Evolutionary conservation across 1,140 invertebrate genomes (phyloP), one percentile per base, ranked within the genome.

Genomic region (Cydia amplana): DNA sequence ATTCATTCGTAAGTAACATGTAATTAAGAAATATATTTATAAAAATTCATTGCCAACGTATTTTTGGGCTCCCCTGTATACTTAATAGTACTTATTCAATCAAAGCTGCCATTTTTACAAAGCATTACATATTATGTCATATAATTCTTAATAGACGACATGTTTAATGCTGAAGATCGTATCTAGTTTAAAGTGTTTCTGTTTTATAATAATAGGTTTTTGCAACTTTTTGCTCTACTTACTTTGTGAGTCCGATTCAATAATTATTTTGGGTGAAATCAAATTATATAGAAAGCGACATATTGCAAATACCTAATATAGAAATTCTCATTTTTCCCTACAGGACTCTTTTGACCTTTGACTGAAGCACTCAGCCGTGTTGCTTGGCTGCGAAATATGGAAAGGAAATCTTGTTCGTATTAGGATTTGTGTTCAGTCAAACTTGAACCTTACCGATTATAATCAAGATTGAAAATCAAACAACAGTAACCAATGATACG

Each of bases 261-360:
- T 23, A 23, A 60, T 20, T 23, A 60, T 60, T 18, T 60, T 9
- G 7, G 20, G 9, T 60, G n/a, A 23, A 20, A 20, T 0, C 55
- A 60, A 60, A 60, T n/a, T n/a, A n/a, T 60, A 60, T 60, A 23
- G 6, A 23, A 18, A 20, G 18, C 16, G 16, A 55, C 51, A 60
- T 23, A 60, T 60, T 60, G 55, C n/a, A 51, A 51, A n/a, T 60
- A 60, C 16, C 16, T 60, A 60, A 60, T 23, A 23, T 23, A 60
- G 7, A 12, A 23, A 60, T 23, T 9, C 55, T 23, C 18, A 23
- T 60, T 60, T 51, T 60, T 60, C 55, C 20, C 7, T 23, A 23
- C 55, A 60, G 55, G 20, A 60, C 55, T 60, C 55, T 60, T 60
- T 60, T 60, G 55, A 60, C 55, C 55, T 60, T 60, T 60, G 55